Conservation (phyloP, 2,888 invertebrate species). For the Podabrus alpinus region DNA sequence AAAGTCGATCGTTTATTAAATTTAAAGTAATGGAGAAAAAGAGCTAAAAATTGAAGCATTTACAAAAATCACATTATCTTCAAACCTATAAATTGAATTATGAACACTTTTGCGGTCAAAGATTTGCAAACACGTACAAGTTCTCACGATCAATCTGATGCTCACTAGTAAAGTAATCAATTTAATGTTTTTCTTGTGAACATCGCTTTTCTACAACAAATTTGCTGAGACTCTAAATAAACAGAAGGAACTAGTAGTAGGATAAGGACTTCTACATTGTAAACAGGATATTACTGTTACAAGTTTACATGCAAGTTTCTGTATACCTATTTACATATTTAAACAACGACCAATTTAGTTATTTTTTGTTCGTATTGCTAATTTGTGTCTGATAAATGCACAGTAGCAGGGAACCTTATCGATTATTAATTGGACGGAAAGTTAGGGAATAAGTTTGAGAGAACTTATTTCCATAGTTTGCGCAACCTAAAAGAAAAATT, state of each 20-base stretch:
- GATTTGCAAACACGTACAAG: slow-evolving; percentile 17
- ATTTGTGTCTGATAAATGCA: background rate
- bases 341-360: background rate
- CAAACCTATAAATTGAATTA: slow-evolving; percentile 19
- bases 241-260: background rate
- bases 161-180: slow-evolving; percentile 5
- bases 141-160: slow-evolving; percentile 11
- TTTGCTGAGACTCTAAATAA: background rate
- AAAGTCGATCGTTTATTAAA: background rate
- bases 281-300: background rate
- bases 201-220: slow-evolving; percentile 1
- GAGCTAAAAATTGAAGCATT: slow-evolving; percentile 2
- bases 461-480: background rate
- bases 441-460: background rate
- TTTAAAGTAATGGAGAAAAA: background rate
- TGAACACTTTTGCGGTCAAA: slow-evolving; percentile 4
- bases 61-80: background rate
- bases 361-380: background rate
- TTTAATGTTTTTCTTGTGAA: slow-evolving; percentile 8
- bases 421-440: background rate
- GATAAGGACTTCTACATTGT: slow-evolving; percentile 7
- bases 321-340: background rate
- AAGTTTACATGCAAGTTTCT: background rate
- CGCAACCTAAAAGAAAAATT: background rate
- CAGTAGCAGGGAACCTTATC: background rate